phyloP scores from a whole-genome alignment of 1,140 invertebrate species.

The Eupristina koningsbergeri region DNA sequence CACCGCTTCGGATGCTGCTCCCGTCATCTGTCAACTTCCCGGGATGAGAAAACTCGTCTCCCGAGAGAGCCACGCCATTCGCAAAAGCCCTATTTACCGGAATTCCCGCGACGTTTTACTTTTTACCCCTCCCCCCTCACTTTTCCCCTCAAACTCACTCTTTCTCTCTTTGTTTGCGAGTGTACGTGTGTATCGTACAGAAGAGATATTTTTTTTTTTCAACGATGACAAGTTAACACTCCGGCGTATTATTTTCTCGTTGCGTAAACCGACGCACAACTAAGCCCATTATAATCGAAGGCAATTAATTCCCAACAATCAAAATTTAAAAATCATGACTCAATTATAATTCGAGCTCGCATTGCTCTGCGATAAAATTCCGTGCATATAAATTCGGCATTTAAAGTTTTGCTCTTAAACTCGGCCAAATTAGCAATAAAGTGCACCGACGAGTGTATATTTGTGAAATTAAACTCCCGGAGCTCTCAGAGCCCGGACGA shows the following conservation, averaged over 20 bases:
- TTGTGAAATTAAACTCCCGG: not conserved
- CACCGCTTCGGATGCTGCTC: not conserved
- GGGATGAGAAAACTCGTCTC: constrained; percentile 34
- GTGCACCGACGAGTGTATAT: not conserved
- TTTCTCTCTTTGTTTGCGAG: not conserved
- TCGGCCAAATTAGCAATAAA: not conserved
- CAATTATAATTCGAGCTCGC: not conserved
- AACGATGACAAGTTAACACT: not conserved
- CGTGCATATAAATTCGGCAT: too few species aligned
- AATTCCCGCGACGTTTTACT: not conserved
- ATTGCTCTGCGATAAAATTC: not conserved
- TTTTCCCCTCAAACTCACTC: constrained; percentile 25
- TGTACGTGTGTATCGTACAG: not conserved
- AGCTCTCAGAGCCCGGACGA: not conserved
- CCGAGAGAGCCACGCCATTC: not conserved
- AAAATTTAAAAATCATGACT: too few species aligned
- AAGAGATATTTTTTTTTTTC: not conserved
- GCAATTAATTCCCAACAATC: too few species aligned
- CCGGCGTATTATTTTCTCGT: too few species aligned
- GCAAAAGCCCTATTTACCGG: constrained; percentile 17
- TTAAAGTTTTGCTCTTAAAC: too few species aligned
- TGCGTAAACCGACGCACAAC: too few species aligned
- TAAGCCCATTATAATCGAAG: too few species aligned
- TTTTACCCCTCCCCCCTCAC: constrained; percentile 29
- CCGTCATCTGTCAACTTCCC: not conserved